phyloP scores from a whole-genome alignment of 2,888 invertebrate genomes.

The Poecilobothrus nobilitatus region DNA sequence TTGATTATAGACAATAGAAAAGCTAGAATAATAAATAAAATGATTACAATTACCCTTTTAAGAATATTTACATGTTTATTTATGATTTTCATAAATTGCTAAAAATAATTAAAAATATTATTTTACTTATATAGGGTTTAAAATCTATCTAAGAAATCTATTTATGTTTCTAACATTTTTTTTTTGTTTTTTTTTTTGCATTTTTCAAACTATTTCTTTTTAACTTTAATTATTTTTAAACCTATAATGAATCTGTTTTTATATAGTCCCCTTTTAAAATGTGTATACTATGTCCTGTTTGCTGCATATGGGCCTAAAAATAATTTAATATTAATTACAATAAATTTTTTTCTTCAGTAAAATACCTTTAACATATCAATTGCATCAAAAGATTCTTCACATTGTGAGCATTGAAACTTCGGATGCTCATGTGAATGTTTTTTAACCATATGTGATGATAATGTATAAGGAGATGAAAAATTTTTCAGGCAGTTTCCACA shows the following conservation, averaged over 20 bases:
- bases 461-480: conserved; percentile 37
- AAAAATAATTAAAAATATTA: not conserved
- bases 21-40: too few species aligned
- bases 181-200: not conserved
- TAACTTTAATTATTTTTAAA: too few species aligned
- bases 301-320: not conserved
- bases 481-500: conserved; percentile 44
- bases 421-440: conserved; percentile 39
- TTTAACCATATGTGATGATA: conserved; percentile 39
- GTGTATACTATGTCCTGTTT: not conserved
- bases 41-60: too few species aligned
- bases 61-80: too few species aligned
- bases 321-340: not conserved
- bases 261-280: not conserved
- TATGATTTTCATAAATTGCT: not conserved
- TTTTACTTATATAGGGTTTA: not conserved
- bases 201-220: not conserved
- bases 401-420: conserved; percentile 47
- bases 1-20: too few species aligned
- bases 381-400: conserved; percentile 51
- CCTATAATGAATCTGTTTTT: not conserved
- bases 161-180: not conserved
- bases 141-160: not conserved
- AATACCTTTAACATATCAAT: conserved; percentile 50
- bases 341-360: not conserved